Percentiles rank a stretch among this genome's conserved stretches.
These are phyloP conservation scores for Abramis brama DNA, from an alignment of 2,113 vertebrate species.

Conservation along the genomic window DNA sequence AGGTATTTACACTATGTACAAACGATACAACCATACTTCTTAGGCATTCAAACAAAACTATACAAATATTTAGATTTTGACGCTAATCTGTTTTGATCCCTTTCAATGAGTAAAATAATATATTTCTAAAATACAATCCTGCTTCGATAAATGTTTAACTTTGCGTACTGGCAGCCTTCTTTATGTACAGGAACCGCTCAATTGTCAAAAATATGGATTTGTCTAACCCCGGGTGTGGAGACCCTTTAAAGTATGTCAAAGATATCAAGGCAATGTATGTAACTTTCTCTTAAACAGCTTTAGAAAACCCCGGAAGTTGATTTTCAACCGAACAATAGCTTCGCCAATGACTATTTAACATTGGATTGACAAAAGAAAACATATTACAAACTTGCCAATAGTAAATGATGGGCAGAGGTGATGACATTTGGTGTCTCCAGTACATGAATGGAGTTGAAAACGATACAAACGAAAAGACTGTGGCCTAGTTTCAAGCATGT, in stretches of 20 bases:
- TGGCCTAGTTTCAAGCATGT: conserved; percentile 72
- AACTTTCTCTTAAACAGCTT: conserved; percentile 84
- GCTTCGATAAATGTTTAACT: conserved; percentile 92
- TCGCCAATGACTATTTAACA: conserved; percentile 83
- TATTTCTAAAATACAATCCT: conserved; percentile 96
- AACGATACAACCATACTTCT: conserved; percentile 99
- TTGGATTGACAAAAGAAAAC: conserved; percentile 76
- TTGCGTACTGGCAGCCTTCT: conserved; percentile 89
- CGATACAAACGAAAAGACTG: conserved; percentile 56
- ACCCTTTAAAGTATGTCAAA: conserved; percentile 87
- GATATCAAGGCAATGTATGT: conserved; percentile 97
- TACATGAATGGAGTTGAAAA: conserved; percentile 51
- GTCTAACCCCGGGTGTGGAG: conserved; percentile 94
- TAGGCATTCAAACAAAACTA: conserved; percentile 99
- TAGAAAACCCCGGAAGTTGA: conserved; percentile 81
- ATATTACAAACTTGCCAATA: conserved; percentile 26
- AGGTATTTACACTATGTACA: conserved; percentile 99
- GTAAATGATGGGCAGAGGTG: conserved; percentile 36
- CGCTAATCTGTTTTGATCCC: conserved; percentile 95
- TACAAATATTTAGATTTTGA: conserved; percentile 99
- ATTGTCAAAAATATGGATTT: conserved; percentile 98
- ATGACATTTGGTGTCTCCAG: conserved; percentile 50
- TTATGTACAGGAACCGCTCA: conserved; percentile 95
- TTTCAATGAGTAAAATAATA: conserved; percentile 99
- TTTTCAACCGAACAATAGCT: conserved; percentile 85